Evolutionary conservation across 2,113 vertebrate species (phyloP), one percentile per base, ranked within the genome.

Genomic region (Sus scrofa): DNA sequence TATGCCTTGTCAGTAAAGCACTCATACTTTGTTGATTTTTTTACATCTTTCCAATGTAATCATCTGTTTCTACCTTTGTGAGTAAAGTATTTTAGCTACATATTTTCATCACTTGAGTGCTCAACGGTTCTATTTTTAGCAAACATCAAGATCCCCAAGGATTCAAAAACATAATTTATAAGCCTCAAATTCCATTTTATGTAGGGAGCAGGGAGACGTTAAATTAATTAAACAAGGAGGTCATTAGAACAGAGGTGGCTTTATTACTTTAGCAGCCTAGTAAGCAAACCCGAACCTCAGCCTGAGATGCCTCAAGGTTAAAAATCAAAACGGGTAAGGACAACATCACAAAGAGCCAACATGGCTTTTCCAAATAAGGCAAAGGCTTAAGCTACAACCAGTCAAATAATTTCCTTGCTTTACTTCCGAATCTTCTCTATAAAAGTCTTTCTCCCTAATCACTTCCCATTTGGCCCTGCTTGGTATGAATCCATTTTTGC

Each of bases 51-150:
- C 30, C 83, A 83, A 78, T 39, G 6, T 92, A 92, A 96, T 95
- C 70, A 65, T 84, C 26, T 96, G 8, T n/a, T 63, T 86, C 85
- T 70, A 30, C 18, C 58, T 96, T 95, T 95, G 62, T 94, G 3
- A 84, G 27, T 5, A 90, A 63, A 78, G 89, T 58, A 3, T 92
- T 92, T 79, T 86, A 93, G 73, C 92, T 93, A 73, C 11, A 19
- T 56, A 3, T 94, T 98, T 95, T 96, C 50, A 86, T 90, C 85
- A 67, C 32, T 39, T 67, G 74, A 71, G 86, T 6, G 37, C 77
- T 87, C 94, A 58, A 94, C 94, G 20, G 27, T 93, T 32, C 70
- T 86, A 0, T 32, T 97, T 82, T 24, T 16, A 73, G 16, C 39
- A 70, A 93, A 30, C 7, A 62, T 2, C 56, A 52, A 60, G 26